A percentile compares a stretch with the other conserved stretches of the same genome.
These are phyloP conservation scores for Megathymus violae DNA, from an alignment of 1,140 invertebrate genomes.

Conservation along the genomic window DNA sequence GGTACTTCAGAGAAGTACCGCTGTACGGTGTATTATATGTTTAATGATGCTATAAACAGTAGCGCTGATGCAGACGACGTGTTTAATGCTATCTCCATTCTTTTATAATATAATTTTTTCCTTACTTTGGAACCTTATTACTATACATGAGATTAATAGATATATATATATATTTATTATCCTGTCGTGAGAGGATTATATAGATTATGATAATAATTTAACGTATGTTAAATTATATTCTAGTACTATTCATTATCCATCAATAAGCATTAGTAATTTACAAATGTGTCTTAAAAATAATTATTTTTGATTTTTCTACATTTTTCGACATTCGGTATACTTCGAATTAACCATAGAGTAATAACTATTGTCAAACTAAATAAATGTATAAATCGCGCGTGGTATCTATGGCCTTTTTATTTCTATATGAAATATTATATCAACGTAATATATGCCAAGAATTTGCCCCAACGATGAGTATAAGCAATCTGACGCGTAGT, in stretches of 20 bases:
- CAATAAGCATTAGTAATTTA: no score
- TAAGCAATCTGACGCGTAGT: conserved; percentile 62
- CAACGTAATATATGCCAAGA: conserved; percentile 64
- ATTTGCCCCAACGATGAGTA: conserved; percentile 58
- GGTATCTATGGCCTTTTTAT: conserved; percentile 1
- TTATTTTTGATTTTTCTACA: no score
- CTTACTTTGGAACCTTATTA: conserved; percentile 8
- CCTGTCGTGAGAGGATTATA: no score
- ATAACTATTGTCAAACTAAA: neutral
- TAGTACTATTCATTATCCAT: no score
- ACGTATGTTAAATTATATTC: no score
- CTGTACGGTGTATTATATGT: conserved; percentile 22
- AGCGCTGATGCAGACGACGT: conserved; percentile 8
- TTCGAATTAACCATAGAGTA: no score
- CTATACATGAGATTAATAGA: no score
- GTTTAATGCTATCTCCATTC: conserved; percentile 12
- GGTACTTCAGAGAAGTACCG: conserved; percentile 14
- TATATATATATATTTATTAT: no score
- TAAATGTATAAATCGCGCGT: neutral
- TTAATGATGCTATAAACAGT: conserved; percentile 20
- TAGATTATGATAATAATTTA: no score
- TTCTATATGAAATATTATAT: conserved; percentile 20
- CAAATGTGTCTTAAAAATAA: no score
- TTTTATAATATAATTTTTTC: conserved; percentile 13
- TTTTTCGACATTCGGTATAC: no score